Evolutionary conservation across 1,140 invertebrate genomes (phyloP), one percentile per base, ranked within the genome.

Genomic region (Drosophila sucinea): DNA sequence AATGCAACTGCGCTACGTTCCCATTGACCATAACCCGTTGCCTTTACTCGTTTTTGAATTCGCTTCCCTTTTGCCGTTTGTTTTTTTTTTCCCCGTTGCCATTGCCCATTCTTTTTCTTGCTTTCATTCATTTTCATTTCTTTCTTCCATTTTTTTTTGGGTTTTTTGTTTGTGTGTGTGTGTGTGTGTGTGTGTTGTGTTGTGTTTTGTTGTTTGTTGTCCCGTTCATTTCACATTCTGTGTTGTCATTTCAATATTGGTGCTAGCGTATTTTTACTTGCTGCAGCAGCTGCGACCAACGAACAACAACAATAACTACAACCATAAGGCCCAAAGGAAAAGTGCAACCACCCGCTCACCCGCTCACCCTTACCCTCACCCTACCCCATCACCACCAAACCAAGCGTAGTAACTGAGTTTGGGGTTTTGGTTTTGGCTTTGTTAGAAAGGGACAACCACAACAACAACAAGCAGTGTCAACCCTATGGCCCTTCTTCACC

Each of bases 211-310:
- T 47, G 47, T 40, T 40, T 65, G 1, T 32, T n/a, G 10, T 27
- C 47, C 6, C 35, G 10, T 8, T 47, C 8, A 30, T 38, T 79
- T 70, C 65, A 47, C 29, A 63, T 73, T 51, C 66, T 83, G 73
- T 77, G 84, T 87, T 87, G 84, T 89, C 84, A 87, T 87, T 87
- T 87, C 84, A 89, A 87, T 87, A 87, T 87, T 87, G 84, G 84
- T 73, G 70, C 67, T 78, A 65, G 84, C 77, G 84, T 77, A 83
- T 89, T 89, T 89, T 89, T 87, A 87, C 84, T 83, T 89, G 77
- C 84, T 77, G 65, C 77, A 77, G 62, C 84, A 87, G 83, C 83
- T 87, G 84, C 66, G 83, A 69, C 83, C 79, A 68, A 38, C 35
- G 79, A 83, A 80, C 76, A 83, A 60, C 69, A 75, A 60, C 64